Evolutionary conservation across 2,113 vertebrate genomes (phyloP).

Genomic region (Microcebus murinus): DNA sequence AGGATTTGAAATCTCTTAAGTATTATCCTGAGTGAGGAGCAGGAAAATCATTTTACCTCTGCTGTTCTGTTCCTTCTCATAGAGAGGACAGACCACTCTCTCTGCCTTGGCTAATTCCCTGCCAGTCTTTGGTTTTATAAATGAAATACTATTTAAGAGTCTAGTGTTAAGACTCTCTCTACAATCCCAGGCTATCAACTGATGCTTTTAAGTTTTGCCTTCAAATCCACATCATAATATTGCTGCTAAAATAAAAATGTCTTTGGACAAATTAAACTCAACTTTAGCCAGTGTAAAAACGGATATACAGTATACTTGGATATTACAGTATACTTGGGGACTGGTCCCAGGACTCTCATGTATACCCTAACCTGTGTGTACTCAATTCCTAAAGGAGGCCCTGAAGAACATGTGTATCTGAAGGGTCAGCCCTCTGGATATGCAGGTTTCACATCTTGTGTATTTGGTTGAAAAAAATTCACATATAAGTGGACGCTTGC

Average conservation of each 20-base stretch:
- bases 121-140: neutral
- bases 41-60: neutral
- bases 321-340: neutral
- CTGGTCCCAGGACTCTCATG: neutral
- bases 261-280: neutral
- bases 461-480: neutral
- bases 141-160: neutral
- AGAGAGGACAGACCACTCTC: neutral
- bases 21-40: neutral
- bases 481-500: neutral
- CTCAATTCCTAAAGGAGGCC: neutral
- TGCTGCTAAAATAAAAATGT: neutral
- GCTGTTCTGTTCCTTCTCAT: neutral
- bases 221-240: neutral
- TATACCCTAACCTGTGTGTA: neutral
- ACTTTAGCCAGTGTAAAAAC: neutral
- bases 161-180: neutral
- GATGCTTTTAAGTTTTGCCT: neutral
- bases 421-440: neutral
- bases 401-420: neutral
- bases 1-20: neutral
- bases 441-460: neutral
- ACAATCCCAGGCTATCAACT: neutral
- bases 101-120: neutral
- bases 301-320: neutral